A percentile compares a stretch with the other conserved stretches of the same genome.
phyloP scores from a whole-genome alignment of 2,113 vertebrate species.

The Odocoileus virginianus region DNA sequence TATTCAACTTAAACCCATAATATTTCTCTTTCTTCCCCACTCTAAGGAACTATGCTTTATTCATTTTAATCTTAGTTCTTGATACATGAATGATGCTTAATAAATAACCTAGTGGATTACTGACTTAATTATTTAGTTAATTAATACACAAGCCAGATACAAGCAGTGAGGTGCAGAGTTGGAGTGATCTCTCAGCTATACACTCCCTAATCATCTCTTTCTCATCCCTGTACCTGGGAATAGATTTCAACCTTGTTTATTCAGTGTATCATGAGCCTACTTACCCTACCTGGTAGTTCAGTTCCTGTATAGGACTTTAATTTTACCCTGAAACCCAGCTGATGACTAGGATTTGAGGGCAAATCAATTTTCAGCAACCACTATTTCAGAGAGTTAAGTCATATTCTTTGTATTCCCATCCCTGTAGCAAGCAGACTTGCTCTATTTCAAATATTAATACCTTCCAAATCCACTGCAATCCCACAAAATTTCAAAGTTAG shows the following conservation, averaged over 20 bases:
- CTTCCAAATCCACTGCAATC: not conserved
- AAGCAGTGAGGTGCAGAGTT: not conserved
- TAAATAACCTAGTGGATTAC: not conserved
- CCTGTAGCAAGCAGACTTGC: not conserved
- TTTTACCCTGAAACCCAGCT: not conserved
- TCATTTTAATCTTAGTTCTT: not conserved
- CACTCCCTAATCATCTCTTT: not conserved
- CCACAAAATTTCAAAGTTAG: not conserved
- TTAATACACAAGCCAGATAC: not conserved
- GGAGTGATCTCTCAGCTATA: not conserved
- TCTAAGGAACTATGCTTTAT: not conserved
- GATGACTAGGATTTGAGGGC: not conserved
- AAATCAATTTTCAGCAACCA: not conserved
- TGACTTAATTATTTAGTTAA: not conserved
- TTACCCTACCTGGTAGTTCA: not conserved
- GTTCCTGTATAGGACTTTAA: not conserved
- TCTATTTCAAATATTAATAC: not conserved
- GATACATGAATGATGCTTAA: not conserved
- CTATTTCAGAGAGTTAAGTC: not conserved
- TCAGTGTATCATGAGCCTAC: not conserved
- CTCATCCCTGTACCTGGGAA: not conserved
- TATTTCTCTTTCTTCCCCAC: not conserved
- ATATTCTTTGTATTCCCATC: not conserved
- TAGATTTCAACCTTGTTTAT: not conserved
- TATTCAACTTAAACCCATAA: not conserved